Percentiles rank a stretch among this genome's conserved stretches.
Conservation (phyloP, 2,888 invertebrate species). For the Lycocerus yunnanus region DNA sequence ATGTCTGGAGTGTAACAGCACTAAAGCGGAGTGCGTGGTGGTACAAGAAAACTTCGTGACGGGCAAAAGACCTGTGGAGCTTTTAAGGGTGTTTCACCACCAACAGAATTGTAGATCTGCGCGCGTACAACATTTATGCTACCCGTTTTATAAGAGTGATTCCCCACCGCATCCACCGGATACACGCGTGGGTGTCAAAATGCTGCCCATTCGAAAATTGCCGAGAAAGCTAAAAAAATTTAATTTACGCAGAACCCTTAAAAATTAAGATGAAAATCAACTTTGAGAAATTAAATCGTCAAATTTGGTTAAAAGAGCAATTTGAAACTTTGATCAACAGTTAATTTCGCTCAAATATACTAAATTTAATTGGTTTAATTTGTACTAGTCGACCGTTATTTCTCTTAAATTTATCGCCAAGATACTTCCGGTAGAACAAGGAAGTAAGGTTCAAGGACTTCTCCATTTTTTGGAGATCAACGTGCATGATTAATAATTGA, state of each 20-base stretch:
- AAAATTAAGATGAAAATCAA: not conserved
- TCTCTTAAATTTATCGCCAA: not conserved
- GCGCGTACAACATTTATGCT: slow-evolving; percentile 35
- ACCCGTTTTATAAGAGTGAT: slow-evolving; percentile 35
- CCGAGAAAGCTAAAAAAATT: not conserved
- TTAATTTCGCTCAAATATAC: not conserved
- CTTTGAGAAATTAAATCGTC: not conserved
- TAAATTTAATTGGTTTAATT: not conserved
- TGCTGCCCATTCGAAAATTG: slow-evolving; percentile 8
- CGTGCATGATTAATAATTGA: too few relatives aligned
- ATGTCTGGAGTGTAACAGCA: not conserved
- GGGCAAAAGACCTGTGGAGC: slow-evolving; percentile 33
- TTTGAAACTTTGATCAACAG: not conserved
- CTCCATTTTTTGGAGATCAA: not conserved
- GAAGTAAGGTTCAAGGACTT: not conserved
- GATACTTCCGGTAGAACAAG: not conserved
- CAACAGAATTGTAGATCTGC: slow-evolving; percentile 33
- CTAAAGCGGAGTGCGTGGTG: not conserved
- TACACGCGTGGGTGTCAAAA: slow-evolving; percentile 31
- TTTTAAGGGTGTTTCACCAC: slow-evolving; percentile 32
- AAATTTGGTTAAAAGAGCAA: not conserved
- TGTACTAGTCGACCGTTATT: not conserved
- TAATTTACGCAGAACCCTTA: not conserved
- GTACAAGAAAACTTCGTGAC: slow-evolving; percentile 15
- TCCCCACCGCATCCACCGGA: slow-evolving; percentile 31